Conservation (phyloP, 2,797 vertebrate species). For the Tamandua tetradactyla region DNA sequence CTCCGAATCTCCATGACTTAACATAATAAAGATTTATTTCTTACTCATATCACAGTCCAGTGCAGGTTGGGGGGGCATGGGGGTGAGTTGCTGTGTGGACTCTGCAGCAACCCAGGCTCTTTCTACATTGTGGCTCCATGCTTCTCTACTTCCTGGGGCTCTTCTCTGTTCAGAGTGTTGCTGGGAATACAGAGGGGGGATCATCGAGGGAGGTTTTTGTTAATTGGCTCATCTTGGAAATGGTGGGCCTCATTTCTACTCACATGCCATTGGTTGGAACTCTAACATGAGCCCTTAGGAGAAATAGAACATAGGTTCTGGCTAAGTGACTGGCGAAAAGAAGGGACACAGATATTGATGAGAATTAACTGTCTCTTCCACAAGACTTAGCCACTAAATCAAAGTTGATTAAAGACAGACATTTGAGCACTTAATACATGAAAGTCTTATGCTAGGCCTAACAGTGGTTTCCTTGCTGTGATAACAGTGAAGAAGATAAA, state of each 20-base stretch:
- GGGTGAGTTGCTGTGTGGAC: no score
- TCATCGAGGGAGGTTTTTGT: background rate
- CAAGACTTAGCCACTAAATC: background rate
- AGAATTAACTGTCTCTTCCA: background rate
- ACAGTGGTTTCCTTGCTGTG: background rate
- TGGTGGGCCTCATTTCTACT: background rate
- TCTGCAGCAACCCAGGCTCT: background rate
- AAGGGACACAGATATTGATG: background rate
- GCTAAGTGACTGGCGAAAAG: background rate
- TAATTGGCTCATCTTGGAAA: background rate
- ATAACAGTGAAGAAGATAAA: background rate
- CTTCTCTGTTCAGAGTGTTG: background rate
- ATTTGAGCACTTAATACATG: background rate
- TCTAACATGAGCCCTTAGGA: background rate
- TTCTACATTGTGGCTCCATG: background rate
- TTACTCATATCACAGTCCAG: background rate
- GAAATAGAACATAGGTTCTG: background rate
- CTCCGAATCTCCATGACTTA: constrained; percentile 15
- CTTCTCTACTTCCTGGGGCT: background rate
- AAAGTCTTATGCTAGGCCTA: background rate
- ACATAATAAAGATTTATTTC: background rate
- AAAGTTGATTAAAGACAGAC: background rate
- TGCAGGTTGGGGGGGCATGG: background rate
- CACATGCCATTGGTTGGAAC: background rate
- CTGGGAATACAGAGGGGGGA: background rate